A percentile compares a stretch with the other conserved stretches of the same genome.
These are phyloP conservation scores for Mimas tiliae DNA, from an alignment of 2,888 invertebrate genomes.

Conservation along the genomic window DNA sequence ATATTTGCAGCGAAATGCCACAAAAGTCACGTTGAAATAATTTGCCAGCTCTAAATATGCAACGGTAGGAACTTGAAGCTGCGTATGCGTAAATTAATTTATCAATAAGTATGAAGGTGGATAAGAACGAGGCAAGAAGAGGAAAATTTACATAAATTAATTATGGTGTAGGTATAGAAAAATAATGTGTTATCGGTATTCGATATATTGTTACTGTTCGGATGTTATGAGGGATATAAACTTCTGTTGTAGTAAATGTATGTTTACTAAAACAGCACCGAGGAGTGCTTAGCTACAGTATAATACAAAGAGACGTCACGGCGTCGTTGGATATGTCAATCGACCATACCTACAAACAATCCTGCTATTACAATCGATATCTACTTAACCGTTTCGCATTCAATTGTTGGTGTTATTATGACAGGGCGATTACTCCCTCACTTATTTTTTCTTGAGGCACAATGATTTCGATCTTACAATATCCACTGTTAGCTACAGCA, in stretches of 20 bases:
- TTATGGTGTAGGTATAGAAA: background rate
- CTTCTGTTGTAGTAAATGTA: background rate
- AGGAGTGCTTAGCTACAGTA: background rate
- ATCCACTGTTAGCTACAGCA: constrained; percentile 15
- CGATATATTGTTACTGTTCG: background rate
- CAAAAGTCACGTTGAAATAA: background rate
- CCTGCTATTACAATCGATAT: background rate
- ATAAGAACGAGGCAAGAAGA: background rate
- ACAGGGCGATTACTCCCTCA: background rate
- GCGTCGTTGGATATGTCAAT: constrained; percentile 12
- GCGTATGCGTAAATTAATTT: background rate
- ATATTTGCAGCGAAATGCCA: background rate
- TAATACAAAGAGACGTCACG: background rate
- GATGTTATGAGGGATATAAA: background rate
- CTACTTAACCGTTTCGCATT: background rate
- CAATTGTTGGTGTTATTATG: background rate
- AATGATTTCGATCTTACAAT: constrained; percentile 9
- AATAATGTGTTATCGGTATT: background rate
- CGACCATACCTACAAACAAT: background rate
- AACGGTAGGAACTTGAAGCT: background rate
- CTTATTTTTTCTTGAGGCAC: constrained; percentile 22
- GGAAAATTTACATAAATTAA: too few relatives aligned
- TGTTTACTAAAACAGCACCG: background rate
- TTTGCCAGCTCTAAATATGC: background rate
- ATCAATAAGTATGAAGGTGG: background rate